Evolutionary conservation across 1,140 invertebrate genomes (phyloP).

Genomic region (Gonatopus flavifemur): DNA sequence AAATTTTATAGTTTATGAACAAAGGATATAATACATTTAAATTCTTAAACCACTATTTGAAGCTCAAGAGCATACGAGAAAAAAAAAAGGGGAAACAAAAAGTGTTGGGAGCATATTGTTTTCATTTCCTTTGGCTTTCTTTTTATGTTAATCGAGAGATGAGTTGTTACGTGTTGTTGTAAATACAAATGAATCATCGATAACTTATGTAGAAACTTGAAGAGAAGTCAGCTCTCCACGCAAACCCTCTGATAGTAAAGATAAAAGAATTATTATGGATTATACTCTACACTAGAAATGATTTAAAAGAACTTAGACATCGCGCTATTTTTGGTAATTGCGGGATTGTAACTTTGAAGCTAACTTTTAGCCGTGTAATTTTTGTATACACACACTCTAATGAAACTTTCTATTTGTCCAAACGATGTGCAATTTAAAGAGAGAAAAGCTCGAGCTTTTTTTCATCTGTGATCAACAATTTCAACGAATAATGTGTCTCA

Average conservation of each 20-base stretch:
- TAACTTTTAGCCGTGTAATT: constrained; percentile 1
- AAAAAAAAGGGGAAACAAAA: neutral
- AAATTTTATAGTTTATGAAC: neutral
- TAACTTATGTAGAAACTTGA: neutral
- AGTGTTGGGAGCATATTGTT: no score
- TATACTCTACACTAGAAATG: neutral
- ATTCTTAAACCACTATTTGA: neutral
- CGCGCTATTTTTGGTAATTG: constrained; percentile 14
- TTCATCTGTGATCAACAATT: neutral
- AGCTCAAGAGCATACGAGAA: neutral
- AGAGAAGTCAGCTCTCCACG: neutral
- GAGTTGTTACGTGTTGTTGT: neutral
- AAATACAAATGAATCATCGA: neutral
- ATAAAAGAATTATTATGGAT: neutral
- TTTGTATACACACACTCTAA: neutral
- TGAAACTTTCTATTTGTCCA: constrained; percentile 6
- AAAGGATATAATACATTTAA: neutral
- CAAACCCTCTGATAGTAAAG: neutral
- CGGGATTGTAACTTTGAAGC: no score
- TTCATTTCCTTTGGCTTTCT: no score
- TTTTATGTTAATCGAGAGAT: neutral
- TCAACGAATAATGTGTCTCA: neutral
- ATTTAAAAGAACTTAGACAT: constrained; percentile 14
- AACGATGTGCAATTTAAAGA: neutral
- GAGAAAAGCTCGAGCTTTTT: constrained; percentile 4